phyloP scores from a whole-genome alignment of 2,797 vertebrate genomes.

The Neoniphon sammara region DNA sequence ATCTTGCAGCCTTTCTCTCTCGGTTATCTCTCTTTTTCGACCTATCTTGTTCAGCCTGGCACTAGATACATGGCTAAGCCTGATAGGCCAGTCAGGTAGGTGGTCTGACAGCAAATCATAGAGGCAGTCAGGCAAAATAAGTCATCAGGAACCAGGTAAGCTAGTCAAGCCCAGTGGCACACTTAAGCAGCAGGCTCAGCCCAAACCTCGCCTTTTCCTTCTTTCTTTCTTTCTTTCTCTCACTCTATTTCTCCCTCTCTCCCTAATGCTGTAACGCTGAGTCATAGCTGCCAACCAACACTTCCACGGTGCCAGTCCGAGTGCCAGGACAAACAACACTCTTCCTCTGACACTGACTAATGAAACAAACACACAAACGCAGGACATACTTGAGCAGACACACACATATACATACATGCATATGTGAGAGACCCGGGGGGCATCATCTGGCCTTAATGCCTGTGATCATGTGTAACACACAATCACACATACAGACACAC shows the following conservation, averaged over 20 bases:
- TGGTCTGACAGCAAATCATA: conserved; percentile 44
- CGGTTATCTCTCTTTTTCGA: conserved; percentile 22
- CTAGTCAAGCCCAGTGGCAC: conserved; percentile 68
- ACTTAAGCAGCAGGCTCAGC: conserved; percentile 61
- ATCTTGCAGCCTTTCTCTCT: conserved; percentile 28
- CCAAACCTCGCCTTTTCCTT: conserved; percentile 36
- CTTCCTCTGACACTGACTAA: conserved; percentile 74
- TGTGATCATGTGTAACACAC: conserved; percentile 11
- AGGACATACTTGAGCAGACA: conserved; percentile 56
- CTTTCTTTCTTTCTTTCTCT: conserved; percentile 26
- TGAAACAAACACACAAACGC: conserved; percentile 67
- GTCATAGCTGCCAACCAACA: conserved; percentile 84
- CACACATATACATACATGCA: conserved; percentile 42
- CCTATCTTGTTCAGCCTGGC: background rate
- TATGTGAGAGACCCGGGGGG: conserved; percentile 24
- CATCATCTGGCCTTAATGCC: background rate
- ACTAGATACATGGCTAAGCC: background rate
- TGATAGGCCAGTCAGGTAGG: conserved; percentile 34
- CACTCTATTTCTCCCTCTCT: conserved; percentile 30
- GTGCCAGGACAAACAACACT: conserved; percentile 81
- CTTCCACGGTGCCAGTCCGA: conserved; percentile 75
- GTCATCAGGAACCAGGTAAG: conserved; percentile 50
- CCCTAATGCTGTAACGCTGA: conserved; percentile 79
- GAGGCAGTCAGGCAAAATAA: conserved; percentile 55
- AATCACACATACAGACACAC: conserved; percentile 18